Base-by-base conservation (phyloP, 2,888 invertebrate genomes). In the Eumacrocentrus americanus region DNA sequence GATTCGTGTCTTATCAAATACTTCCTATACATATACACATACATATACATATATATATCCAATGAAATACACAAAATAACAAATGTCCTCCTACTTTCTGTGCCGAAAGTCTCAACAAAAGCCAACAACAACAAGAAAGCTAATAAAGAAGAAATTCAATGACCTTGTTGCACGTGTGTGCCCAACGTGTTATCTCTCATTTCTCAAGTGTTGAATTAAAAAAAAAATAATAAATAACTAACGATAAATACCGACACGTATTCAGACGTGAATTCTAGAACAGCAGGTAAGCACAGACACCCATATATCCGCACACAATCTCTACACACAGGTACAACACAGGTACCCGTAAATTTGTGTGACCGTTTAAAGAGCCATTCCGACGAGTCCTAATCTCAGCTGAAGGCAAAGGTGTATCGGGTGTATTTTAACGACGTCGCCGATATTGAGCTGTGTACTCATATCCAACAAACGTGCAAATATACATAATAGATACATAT, bases 261-360 rank as follows among this genome's bases (percentile, higher is more conserved):
- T 20, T 42, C 42, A 42, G 42, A 42, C 18, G 42, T 42, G 18
- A n/a, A 7, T 20, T 20, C 42, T 42, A 20, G 20, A 42, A 42
- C 42, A 20, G 20, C 42, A 42, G 42, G 42, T 42, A 42, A 11
- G 20, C 42, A 42, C 20, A 14, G 16, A 40, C 14, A 16, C 16
- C 9, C 42, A 42, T 20, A 42, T 18, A 42, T 16, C n/a, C 11
- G 20, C 2, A 16, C 20, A 42, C 18, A 18, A 42, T 22, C 11
- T 23, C 6, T 22, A 46, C 23, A 62, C 61, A 62, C 60, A 60
- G 51, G 57, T 60, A 61, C 64, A 54, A n/a, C 60, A 55, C 61
- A 29, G 23, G 37, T 22, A 40, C 40, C 16, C 14, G 16, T 22
- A 44, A 9, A 25, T 6, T 35, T 22, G 34, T 12, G n/a, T 37